Evolutionary conservation across 2,888 invertebrate species (phyloP), one percentile per base, ranked within the genome.

Genomic region (Harpagoxenus sublaevis): DNA sequence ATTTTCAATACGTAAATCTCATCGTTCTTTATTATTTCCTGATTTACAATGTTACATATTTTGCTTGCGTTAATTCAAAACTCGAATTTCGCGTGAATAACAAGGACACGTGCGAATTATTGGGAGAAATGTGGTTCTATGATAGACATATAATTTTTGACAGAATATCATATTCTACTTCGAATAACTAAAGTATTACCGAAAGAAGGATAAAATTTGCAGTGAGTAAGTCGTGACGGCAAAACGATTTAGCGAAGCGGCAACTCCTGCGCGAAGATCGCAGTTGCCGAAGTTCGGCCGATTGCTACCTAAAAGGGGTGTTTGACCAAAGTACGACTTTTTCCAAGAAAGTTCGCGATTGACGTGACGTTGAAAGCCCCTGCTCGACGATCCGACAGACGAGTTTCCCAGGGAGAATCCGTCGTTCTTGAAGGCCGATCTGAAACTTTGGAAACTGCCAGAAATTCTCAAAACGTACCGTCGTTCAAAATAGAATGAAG

Each of bases 341-440:
- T 87, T 89, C 78, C 66, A 51, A 42, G 84, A 84, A 89, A 88
- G 84, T 88, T 87, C 55, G 62, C 89, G 86, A 89, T 87, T 87
- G 84, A 86, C 84, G 87, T 75, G 84, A 79, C 75, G 85, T 66
- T 84, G 89, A 84, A 84, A 88, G 84, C 84, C 23, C 35, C 48
- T 31, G 53, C 84, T 84, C 60, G 81, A 78, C 79, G 79, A 88
- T 63, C 65, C 84, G 39, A 23, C 51, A 35, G 70, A 60, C 68
- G 45, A 70, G 53, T 81, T 87, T 85, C 65, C 73, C 78, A 78
- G n/a, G 73, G 63, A 79, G 48, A 60, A 77, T 60, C 63, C 48
- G 81, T 77, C 84, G 71, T 42, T 53, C 66, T 15, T 42, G 62
- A 31, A 39, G 51, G 45, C 45, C 71, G 66, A 77, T 81, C 77